These are phyloP conservation scores for Drosophila sturtevanti DNA, from an alignment of 1,140 invertebrate species.

Conservation along the genomic window DNA sequence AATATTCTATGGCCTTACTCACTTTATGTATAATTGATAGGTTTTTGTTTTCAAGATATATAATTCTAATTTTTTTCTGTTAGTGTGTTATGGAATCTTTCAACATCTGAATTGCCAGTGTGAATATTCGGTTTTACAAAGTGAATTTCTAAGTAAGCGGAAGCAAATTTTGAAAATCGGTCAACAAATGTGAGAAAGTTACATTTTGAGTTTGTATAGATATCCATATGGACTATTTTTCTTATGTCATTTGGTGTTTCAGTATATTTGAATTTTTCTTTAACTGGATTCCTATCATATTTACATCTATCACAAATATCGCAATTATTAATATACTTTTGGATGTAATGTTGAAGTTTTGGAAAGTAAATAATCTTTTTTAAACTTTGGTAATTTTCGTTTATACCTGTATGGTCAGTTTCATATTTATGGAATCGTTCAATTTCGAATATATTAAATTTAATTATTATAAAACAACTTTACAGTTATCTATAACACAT, in stretches of 20 bases:
- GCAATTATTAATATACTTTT: constrained; percentile 43
- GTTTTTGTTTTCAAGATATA: constrained; percentile 25
- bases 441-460: too few relatives aligned
- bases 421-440: constrained; percentile 7
- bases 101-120: constrained; percentile 17
- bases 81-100: too few relatives aligned
- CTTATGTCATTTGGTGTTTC: constrained; percentile 32
- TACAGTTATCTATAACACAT: too few relatives aligned
- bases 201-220: constrained; percentile 33
- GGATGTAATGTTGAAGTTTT: too few relatives aligned
- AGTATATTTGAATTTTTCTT: constrained; percentile 25
- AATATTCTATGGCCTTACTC: constrained; percentile 14
- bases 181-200: constrained; percentile 32
- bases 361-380: constrained; percentile 33
- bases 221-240: constrained; percentile 35
- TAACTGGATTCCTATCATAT: constrained; percentile 41
- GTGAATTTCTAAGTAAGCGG: constrained; percentile 20
- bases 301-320: constrained; percentile 37
- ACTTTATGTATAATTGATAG: constrained; percentile 14
- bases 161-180: constrained; percentile 31
- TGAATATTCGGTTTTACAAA: constrained; percentile 26
- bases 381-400: constrained; percentile 29
- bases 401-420: constrained; percentile 27
- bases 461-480: too few relatives aligned
- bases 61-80: constrained; percentile 32